These are phyloP conservation scores for Melanophora roralis DNA, from an alignment of 2,888 invertebrate genomes.

Conservation along the genomic window DNA sequence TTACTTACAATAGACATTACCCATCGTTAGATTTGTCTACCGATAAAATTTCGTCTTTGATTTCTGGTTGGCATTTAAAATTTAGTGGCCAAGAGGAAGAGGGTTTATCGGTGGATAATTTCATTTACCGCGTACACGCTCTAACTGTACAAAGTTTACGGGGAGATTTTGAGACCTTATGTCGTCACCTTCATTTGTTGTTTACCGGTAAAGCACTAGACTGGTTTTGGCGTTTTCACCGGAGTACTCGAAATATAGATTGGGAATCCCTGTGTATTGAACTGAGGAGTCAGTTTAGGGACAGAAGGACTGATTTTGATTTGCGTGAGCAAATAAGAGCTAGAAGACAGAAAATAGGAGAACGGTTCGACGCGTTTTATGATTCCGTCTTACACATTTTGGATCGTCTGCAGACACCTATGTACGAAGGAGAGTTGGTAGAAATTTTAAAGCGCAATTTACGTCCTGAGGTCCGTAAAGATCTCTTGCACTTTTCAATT, in stretches of 20 bases:
- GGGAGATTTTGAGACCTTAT: background rate
- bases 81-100: constrained; percentile 9
- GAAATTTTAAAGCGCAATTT: constrained; percentile 5
- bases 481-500: background rate
- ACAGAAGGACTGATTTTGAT: constrained; percentile 17
- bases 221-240: constrained; percentile 25
- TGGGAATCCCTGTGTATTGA: constrained; percentile 4
- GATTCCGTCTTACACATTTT: constrained; percentile 10
- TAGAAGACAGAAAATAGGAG: background rate
- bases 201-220: constrained; percentile 13
- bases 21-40: constrained; percentile 1
- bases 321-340: background rate
- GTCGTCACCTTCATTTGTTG: background rate
- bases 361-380: constrained; percentile 10
- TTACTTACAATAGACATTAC: too few species aligned
- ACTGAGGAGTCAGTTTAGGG: constrained; percentile 18
- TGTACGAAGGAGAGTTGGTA: background rate
- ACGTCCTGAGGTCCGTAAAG: background rate
- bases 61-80: constrained; percentile 5
- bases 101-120: constrained; percentile 18
- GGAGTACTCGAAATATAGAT: background rate
- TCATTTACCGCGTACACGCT: constrained; percentile 11
- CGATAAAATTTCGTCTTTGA: constrained; percentile 7
- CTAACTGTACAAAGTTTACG: constrained; percentile 1
- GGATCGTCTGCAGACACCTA: constrained; percentile 10